Percentiles rank a stretch among this genome's conserved stretches.
These are phyloP conservation scores for Dendrocopos noguchii DNA, from an alignment of 2,113 vertebrate genomes.

Conservation along the genomic window DNA sequence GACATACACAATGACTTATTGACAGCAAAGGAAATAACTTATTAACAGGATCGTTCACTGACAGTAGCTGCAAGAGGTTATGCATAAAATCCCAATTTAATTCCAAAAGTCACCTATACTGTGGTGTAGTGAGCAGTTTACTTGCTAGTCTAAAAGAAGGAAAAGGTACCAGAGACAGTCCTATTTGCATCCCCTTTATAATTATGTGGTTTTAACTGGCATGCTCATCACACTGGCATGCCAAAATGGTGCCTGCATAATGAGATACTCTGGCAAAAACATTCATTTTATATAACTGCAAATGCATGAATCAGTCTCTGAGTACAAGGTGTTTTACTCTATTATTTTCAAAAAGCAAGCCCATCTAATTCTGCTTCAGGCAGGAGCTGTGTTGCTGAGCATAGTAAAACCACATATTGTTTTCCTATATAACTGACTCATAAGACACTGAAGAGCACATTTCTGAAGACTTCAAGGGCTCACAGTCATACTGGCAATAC, in stretches of 20 bases:
- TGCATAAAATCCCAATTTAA: neutral
- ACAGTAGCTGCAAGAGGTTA: neutral
- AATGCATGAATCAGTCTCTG: neutral
- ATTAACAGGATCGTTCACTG: neutral
- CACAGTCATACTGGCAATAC: neutral
- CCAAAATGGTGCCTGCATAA: neutral
- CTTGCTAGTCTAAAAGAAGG: neutral
- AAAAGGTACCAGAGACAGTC: neutral
- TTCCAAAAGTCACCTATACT: neutral
- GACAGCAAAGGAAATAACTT: neutral
- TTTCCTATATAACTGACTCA: neutral
- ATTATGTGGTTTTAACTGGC: neutral
- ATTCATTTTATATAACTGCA: neutral
- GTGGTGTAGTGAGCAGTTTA: neutral
- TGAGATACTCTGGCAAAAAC: conserved; percentile 27
- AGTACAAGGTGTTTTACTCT: neutral
- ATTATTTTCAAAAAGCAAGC: conserved; percentile 11
- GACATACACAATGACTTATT: neutral
- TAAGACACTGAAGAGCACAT: neutral
- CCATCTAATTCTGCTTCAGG: neutral
- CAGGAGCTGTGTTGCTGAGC: neutral
- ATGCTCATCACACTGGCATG: neutral
- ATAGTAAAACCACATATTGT: neutral
- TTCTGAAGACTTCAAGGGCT: conserved; percentile 13
- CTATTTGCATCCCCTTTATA: neutral